Conservation (phyloP, 2,113 vertebrate species). For the Corythaixoides concolor region DNA sequence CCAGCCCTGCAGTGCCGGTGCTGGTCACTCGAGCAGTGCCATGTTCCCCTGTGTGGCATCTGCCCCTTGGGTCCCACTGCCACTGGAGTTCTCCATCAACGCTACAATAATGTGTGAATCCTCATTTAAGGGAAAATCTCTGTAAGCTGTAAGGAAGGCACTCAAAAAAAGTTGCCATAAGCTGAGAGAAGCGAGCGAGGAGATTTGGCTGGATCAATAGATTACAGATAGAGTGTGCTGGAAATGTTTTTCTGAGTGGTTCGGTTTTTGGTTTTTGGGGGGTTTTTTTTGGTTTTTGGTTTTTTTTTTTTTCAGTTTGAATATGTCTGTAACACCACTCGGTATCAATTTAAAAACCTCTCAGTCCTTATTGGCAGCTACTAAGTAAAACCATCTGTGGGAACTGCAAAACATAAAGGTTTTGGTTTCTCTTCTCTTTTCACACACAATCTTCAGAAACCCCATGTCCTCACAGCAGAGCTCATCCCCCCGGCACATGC, state of each 20-base stretch:
- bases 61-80: neutral
- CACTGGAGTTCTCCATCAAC: neutral
- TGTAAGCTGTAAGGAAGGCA: neutral
- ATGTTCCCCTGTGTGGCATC: rapidly evolving
- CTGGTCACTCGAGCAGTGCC: neutral
- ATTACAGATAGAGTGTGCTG: neutral
- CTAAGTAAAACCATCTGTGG: neutral
- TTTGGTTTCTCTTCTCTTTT: neutral
- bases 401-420: neutral
- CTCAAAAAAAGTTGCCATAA: neutral
- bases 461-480: neutral
- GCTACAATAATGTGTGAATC: neutral
- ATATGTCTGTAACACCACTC: neutral
- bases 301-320: neutral
- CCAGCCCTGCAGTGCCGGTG: rapidly evolving
- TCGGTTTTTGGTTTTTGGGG: no score
- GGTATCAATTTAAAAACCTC: neutral
- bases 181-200: neutral
- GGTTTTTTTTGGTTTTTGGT: no score
- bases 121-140: neutral
- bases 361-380: neutral
- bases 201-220: neutral
- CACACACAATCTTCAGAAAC: neutral
- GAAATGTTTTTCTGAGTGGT: neutral
- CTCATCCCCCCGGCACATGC: neutral